Conservation (phyloP, 2,113 vertebrate species). For the Pantherophis guttatus region DNA sequence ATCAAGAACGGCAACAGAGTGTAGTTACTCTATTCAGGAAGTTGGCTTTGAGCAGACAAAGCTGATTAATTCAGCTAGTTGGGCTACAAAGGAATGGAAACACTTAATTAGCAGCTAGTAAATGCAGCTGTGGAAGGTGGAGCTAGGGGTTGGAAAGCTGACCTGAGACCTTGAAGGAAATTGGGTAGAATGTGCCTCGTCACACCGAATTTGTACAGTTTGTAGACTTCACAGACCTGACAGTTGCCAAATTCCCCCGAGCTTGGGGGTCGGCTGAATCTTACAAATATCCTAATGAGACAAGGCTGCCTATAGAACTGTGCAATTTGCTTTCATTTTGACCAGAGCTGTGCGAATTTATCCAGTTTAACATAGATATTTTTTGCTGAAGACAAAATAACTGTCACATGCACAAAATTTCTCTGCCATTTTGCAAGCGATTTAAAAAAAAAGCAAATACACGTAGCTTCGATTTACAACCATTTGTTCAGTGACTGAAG, state of each 20-base stretch:
- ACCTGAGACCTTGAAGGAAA: background rate
- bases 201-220: background rate
- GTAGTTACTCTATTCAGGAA: background rate
- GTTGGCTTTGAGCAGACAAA: background rate
- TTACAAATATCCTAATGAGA: background rate
- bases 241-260: background rate
- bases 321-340: background rate
- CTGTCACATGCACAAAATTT: background rate
- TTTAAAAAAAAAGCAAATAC: background rate
- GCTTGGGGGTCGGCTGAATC: background rate
- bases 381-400: background rate
- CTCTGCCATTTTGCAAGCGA: background rate
- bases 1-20: background rate
- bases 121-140: constrained; percentile 3
- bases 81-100: constrained; percentile 11
- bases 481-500: background rate
- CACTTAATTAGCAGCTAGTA: constrained; percentile 16
- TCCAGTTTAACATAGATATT: background rate
- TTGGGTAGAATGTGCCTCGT: background rate
- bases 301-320: background rate
- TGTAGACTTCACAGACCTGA: background rate
- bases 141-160: background rate
- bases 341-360: background rate
- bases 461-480: background rate
- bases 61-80: background rate